A percentile compares a stretch with the other conserved stretches of the same genome.
phyloP scores from a whole-genome alignment of 2,797 vertebrate species.

The Sandelia bainsii region DNA sequence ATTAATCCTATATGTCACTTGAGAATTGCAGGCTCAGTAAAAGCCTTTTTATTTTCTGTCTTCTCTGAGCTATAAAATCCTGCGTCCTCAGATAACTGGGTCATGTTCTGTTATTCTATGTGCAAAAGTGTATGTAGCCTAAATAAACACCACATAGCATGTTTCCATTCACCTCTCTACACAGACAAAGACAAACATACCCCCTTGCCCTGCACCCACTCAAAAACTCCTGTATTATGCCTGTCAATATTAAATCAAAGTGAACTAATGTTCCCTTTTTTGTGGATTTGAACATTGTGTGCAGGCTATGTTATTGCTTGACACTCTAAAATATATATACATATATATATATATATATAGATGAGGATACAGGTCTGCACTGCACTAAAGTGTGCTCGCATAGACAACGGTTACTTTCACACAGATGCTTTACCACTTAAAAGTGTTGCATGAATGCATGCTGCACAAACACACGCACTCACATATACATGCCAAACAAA shows the following conservation, averaged over 20 bases:
- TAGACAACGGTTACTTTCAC: constrained; percentile 16
- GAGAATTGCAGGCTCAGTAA: constrained; percentile 46
- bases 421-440: constrained; percentile 35
- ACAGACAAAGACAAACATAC: constrained; percentile 63
- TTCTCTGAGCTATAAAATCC: constrained; percentile 67
- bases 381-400: constrained; percentile 12
- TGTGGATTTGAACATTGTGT: constrained; percentile 9
- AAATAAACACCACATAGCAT: constrained; percentile 70
- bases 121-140: constrained; percentile 55
- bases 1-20: constrained; percentile 62
- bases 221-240: constrained; percentile 35
- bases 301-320: neutral
- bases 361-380: constrained; percentile 15
- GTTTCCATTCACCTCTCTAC: constrained; percentile 66
- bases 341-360: neutral
- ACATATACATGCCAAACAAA: constrained; percentile 17
- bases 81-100: constrained; percentile 74
- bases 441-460: constrained; percentile 43
- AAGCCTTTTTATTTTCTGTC: constrained; percentile 67
- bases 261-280: constrained; percentile 8
- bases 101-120: constrained; percentile 71
- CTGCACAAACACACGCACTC: constrained; percentile 18
- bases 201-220: constrained; percentile 25
- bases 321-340: neutral
- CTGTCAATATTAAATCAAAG: constrained; percentile 48